These are phyloP conservation scores for Montipora capitata DNA, from an alignment of 92 coral and sea anemone genomes.

Conservation along the genomic window DNA sequence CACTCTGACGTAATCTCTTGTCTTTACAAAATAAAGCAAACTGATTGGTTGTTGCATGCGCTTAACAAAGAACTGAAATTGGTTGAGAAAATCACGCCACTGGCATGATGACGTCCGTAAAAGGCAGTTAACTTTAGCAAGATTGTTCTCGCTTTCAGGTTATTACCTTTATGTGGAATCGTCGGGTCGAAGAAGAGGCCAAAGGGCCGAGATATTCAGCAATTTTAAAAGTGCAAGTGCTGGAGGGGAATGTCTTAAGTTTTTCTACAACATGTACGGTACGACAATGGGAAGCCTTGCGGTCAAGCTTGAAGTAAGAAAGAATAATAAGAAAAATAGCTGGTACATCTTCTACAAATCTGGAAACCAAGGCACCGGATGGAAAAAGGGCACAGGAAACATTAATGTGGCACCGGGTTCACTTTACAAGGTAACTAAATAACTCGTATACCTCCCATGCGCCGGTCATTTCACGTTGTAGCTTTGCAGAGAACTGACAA, in stretches of 20 bases:
- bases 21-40: no score
- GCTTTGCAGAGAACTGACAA: no score
- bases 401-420: conserved; percentile 62
- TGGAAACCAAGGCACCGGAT: conserved; percentile 83
- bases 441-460: no score
- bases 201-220: conserved; percentile 77
- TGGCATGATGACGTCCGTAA: no score
- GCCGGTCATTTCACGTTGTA: no score
- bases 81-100: no score
- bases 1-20: no score
- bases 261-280: conserved; percentile 92
- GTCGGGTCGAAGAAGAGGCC: conserved; percentile 36
- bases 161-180: conserved; percentile 92
- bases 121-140: no score
- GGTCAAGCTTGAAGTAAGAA: conserved; percentile 47
- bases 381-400: conserved; percentile 81
- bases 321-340: conserved; percentile 27
- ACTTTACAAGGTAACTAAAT: conserved; percentile 67
- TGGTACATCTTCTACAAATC: conserved; percentile 70
- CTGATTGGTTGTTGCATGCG: no score
- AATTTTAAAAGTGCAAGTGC: conserved; percentile 52
- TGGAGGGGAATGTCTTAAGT: conserved; percentile 83
- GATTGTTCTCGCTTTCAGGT: conserved; percentile 30
- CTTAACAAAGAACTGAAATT: no score
- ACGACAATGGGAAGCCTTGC: conserved; percentile 73